A percentile compares a stretch with the other conserved stretches of the same genome.
Evolutionary conservation across 2,113 vertebrate genomes (phyloP).

Genomic region (Pteropus alecto): DNA sequence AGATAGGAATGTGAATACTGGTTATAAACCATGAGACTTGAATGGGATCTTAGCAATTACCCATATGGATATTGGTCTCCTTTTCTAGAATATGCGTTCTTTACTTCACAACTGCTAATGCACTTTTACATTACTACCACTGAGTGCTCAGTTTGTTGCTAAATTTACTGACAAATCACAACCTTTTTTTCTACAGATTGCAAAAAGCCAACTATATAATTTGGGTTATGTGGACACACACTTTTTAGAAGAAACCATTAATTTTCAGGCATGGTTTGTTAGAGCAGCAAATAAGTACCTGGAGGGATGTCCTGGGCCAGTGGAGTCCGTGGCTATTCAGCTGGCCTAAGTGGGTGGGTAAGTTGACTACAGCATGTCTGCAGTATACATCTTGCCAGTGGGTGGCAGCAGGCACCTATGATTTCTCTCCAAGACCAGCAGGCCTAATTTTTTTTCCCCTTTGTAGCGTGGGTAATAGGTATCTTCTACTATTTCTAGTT

Average conservation of each 20-base stretch:
- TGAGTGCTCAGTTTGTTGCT: neutral
- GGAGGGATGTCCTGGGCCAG: neutral
- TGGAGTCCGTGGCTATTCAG: accelerated
- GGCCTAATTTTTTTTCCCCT: neutral
- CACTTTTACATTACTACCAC: neutral
- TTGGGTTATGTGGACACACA: neutral
- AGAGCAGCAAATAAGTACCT: neutral
- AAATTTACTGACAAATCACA: neutral
- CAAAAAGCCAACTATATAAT: neutral
- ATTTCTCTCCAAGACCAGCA: neutral
- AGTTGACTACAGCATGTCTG: neutral
- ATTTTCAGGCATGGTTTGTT: neutral
- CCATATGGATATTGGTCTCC: neutral
- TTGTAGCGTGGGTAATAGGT: neutral
- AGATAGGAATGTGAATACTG: neutral
- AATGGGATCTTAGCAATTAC: neutral
- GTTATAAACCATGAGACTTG: neutral
- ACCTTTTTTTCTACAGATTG: neutral
- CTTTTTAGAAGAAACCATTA: neutral
- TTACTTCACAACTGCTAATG: neutral
- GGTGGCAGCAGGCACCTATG: constrained; percentile 73
- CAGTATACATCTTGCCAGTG: constrained; percentile 57
- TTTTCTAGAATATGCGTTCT: constrained; percentile 11
- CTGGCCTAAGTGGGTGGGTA: neutral
- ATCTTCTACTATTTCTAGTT: neutral